Percentiles rank a stretch among this genome's conserved stretches.
Evolutionary conservation across 2,888 invertebrate genomes (phyloP).

Genomic region (Omphaloscelis lunosa): DNA sequence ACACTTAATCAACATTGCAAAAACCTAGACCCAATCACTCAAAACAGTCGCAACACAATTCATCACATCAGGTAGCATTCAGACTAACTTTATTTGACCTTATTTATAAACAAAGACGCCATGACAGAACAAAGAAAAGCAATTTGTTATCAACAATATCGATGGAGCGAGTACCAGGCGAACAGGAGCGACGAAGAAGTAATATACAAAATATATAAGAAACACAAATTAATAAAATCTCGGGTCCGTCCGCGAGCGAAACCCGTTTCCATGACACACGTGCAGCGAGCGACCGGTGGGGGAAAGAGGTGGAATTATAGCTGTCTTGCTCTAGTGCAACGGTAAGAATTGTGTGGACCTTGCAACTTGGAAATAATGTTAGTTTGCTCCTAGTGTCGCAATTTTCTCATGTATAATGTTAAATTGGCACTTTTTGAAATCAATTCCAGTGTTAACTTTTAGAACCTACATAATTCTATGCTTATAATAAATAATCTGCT

Average conservation of each 20-base stretch:
- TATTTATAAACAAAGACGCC: slow-evolving; percentile 74
- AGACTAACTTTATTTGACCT: slow-evolving; percentile 68
- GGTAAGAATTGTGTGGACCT: slow-evolving; percentile 78
- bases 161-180: slow-evolving; percentile 81
- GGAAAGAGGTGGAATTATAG: slow-evolving; percentile 72
- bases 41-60: slow-evolving; percentile 48
- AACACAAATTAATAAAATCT: slow-evolving; percentile 90
- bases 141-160: slow-evolving; percentile 89
- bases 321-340: slow-evolving; percentile 78
- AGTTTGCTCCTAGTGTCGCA: background rate
- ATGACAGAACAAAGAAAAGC: slow-evolving; percentile 87
- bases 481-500: background rate
- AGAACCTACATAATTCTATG: background rate
- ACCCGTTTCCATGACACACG: slow-evolving; percentile 89
- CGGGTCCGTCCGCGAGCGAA: slow-evolving; percentile 82
- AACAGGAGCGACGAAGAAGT: slow-evolving; percentile 79
- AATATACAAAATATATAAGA: slow-evolving; percentile 76
- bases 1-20: slow-evolving; percentile 43
- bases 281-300: slow-evolving; percentile 83
- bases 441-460: background rate
- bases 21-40: slow-evolving; percentile 49
- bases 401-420: background rate
- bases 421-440: background rate
- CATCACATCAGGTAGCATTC: slow-evolving; percentile 60
- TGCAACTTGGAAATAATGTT: slow-evolving; percentile 31